Conservation (phyloP, 2,888 invertebrate genomes). For the Dryomyza anilis region DNA sequence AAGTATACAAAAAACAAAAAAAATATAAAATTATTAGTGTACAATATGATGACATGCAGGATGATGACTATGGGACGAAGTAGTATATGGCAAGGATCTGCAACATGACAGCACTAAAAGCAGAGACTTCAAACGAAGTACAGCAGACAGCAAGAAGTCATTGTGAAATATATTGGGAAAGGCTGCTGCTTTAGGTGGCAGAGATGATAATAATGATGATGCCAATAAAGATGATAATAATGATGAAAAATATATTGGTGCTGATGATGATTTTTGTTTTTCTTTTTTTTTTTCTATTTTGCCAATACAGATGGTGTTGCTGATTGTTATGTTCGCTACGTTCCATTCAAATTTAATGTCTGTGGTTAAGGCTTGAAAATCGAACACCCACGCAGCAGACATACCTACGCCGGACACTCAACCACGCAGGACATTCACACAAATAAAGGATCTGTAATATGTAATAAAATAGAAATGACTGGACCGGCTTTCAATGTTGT, state of each 20-base stretch:
- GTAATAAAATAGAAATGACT: not conserved
- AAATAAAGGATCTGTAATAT: too few relatives aligned
- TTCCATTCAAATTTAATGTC: not conserved
- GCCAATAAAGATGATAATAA: not conserved
- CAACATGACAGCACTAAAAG: not conserved
- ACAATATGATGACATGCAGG: slow-evolving; percentile 16
- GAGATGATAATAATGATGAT: not conserved
- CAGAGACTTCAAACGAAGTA: not conserved
- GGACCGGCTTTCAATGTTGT: not conserved
- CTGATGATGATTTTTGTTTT: not conserved
- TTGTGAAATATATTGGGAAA: not conserved
- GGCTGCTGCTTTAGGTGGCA: not conserved
- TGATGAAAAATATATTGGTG: not conserved
- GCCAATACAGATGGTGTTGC: not conserved
- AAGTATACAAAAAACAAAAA: too few relatives aligned
- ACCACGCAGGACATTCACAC: not conserved
- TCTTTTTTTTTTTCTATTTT: too few relatives aligned
- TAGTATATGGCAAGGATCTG: not conserved
- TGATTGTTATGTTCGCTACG: not conserved
- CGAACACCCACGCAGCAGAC: not conserved
- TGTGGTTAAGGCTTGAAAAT: not conserved
- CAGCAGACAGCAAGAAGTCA: not conserved
- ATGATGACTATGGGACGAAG: not conserved
- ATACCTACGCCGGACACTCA: not conserved
- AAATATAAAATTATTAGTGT: slow-evolving; percentile 25